These are phyloP conservation scores for Metridium senile DNA, from an alignment of 92 coral and sea anemone genomes.

Conservation along the genomic window DNA sequence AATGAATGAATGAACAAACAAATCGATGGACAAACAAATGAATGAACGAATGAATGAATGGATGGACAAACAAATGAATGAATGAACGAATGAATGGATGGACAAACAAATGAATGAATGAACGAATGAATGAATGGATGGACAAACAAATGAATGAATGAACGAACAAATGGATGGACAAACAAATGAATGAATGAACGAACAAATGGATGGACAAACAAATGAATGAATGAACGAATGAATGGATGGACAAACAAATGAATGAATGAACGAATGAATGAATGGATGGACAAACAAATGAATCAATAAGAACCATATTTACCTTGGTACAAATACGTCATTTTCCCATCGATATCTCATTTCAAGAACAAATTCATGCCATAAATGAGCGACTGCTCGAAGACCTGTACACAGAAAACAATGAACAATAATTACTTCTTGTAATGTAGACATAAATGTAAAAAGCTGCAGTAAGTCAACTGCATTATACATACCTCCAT, in stretches of 20 bases:
- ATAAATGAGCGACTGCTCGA: conserved; percentile 94
- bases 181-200: background rate
- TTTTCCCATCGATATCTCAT: conserved; percentile 99
- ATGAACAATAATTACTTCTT: background rate
- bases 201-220: background rate
- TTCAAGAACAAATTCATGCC: conserved; percentile 98
- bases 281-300: background rate
- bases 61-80: background rate
- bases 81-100: background rate
- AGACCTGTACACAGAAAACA: conserved; percentile 55
- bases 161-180: background rate
- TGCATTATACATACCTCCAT: conserved; percentile 75
- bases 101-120: background rate
- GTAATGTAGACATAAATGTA: too few relatives aligned
- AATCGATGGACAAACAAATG: too few relatives aligned
- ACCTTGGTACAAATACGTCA: conserved; percentile 93
- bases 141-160: background rate
- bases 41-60: background rate
- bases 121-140: background rate
- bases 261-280: background rate
- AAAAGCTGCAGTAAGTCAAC: background rate
- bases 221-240: background rate
- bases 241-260: background rate
- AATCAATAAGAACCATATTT: background rate
- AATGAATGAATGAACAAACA: background rate